These are phyloP conservation scores for Xiphophorus birchmanni DNA, from an alignment of 2,797 vertebrate species.

Conservation along the genomic window DNA sequence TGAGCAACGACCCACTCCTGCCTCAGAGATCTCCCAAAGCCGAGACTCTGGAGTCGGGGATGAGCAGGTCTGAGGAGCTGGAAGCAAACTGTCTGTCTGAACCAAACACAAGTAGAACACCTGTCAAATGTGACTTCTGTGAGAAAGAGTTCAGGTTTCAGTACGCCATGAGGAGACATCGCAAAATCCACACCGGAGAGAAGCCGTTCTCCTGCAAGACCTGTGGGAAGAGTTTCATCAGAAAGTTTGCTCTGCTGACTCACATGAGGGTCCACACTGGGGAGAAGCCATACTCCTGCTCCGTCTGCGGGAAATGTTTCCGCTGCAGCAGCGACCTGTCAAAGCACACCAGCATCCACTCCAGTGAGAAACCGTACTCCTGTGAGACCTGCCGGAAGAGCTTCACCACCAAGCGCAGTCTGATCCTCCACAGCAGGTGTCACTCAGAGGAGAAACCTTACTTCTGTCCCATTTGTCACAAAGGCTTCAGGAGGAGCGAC, in stretches of 20 bases:
- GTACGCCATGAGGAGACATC: neutral
- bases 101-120: neutral
- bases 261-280: conserved; percentile 4
- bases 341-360: conserved; percentile 2
- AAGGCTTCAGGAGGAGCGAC: neutral
- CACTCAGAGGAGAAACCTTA: conserved; percentile 3
- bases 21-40: neutral
- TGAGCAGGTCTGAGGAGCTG: neutral
- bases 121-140: conserved; percentile 1
- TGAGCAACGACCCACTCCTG: neutral
- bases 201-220: conserved; percentile 2
- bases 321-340: conserved; percentile 3
- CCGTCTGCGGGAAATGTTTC: neutral
- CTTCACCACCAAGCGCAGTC: conserved; percentile 4
- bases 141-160: conserved; percentile 9
- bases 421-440: conserved; percentile 2
- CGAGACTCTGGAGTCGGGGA: neutral
- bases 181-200: conserved; percentile 3
- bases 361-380: neutral
- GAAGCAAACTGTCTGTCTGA: neutral
- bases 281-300: conserved; percentile 2
- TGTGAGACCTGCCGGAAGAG: conserved; percentile 1
- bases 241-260: conserved; percentile 1
- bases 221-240: conserved; percentile 3
- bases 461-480: neutral